Percentiles rank a stretch among this genome's conserved stretches.
phyloP scores from a whole-genome alignment of 1,140 invertebrate species.

The Berghia stephanieae region DNA sequence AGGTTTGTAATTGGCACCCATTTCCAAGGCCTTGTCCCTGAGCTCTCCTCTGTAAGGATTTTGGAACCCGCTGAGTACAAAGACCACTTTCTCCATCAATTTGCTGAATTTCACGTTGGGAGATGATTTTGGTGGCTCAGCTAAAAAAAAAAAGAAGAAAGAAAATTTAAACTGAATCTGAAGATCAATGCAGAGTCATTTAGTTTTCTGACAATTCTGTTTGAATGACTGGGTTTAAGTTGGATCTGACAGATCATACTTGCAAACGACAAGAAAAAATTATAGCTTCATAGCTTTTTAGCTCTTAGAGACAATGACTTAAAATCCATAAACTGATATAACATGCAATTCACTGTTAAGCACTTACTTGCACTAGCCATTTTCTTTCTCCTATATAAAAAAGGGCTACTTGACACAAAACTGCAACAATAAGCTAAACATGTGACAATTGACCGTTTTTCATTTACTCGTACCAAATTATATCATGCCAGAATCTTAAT shows the following conservation, averaged over 20 bases:
- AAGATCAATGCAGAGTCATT: background rate
- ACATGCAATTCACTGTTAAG: too few species aligned
- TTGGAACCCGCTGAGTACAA: slow-evolving; percentile 86
- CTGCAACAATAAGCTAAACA: too few species aligned
- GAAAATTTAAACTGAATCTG: background rate
- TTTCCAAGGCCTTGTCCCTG: slow-evolving; percentile 75
- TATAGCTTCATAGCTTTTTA: too few species aligned
- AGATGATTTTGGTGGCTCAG: slow-evolving; percentile 49
- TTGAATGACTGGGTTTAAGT: background rate
- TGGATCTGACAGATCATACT: background rate
- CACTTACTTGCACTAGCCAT: too few species aligned
- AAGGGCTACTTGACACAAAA: too few species aligned
- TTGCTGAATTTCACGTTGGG: slow-evolving; percentile 48
- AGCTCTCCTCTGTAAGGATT: slow-evolving; percentile 80
- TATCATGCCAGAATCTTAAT: too few species aligned
- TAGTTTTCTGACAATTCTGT: background rate
- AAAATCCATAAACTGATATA: too few species aligned
- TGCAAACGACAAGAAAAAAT: too few species aligned
- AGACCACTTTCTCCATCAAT: slow-evolving; percentile 75
- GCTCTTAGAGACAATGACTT: too few species aligned
- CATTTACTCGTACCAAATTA: too few species aligned
- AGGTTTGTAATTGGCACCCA: slow-evolving; percentile 82
- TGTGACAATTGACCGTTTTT: too few species aligned
- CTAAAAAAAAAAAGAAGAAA: slow-evolving; percentile 36
- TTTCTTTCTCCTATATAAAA: too few species aligned